Evolutionary conservation across 2,797 vertebrate genomes (phyloP), one percentile per base, ranked within the genome.

Genomic region (Pagetopsis macropterus): DNA sequence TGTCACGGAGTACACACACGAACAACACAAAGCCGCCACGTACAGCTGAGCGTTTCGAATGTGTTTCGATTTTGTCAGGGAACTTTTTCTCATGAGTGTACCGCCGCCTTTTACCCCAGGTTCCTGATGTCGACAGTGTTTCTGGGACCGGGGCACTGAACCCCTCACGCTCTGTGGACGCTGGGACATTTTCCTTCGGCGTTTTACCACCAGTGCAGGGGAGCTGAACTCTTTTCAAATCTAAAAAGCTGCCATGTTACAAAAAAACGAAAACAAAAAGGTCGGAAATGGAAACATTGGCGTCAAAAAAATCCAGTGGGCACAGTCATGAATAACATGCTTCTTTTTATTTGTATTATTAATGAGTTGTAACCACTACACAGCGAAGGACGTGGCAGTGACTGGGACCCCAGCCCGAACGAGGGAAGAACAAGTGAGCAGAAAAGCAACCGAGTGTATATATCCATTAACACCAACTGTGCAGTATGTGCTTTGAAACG

Each of bases 21-120:
- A 46, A 72, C 76, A 15, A 44, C 4, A 14, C 51, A 17, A 65
- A n/a, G 51, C 48, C 46, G 11, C 73, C 17, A 4, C 2, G 7
- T 9, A 43, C 61, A 21, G 59, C 76, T 48, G 60, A 48, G 67
- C 2, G 49, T 68, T 49, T 80, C 41, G 72, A 83, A 84, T 72
- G 82, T 81, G 79, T 81, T 82, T 82, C 64, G 74, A 52, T 45
- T 70, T 63, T 68, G 78, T 83, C 80, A 83, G 85, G 86, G 83
- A 88, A 57, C 80, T 70, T 82, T 37, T 57, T 19, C 43, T 69
- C 14, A 46, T 21, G 59, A 70, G 70, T 12, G 65, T 14, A 17
- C 49, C 72, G 12, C 74, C 69, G 50, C 76, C 81, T 79, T 83
- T 43, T 57, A 44, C 60, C 37, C 27, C 13, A 27, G 75, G 65